These are phyloP conservation scores for Laticauda colubrina DNA, from an alignment of 2,113 vertebrate species.

Conservation along the genomic window DNA sequence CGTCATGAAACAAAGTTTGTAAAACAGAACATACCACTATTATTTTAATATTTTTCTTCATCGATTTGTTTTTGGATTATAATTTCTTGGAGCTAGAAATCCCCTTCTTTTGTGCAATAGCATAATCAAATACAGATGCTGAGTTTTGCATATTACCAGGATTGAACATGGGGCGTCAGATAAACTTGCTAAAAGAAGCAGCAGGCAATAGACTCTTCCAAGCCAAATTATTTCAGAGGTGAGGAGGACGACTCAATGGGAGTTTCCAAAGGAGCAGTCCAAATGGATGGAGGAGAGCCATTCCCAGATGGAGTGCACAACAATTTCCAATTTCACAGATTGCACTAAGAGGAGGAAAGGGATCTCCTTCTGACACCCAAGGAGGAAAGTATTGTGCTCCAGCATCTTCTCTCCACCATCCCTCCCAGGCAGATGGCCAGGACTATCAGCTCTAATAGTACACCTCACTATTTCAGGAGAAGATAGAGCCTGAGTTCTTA, in stretches of 20 bases:
- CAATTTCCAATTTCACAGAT: not conserved
- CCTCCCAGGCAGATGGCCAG: not conserved
- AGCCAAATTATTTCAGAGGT: not conserved
- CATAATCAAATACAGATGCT: not conserved
- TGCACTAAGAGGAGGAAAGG: not conserved
- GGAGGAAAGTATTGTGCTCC: not conserved
- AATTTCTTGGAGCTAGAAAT: not conserved
- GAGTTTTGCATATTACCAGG: not conserved
- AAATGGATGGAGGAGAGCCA: not conserved
- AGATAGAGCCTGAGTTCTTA: not conserved
- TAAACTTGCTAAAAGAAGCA: not conserved
- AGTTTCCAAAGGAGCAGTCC: not conserved
- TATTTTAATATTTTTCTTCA: not conserved
- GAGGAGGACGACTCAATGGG: not conserved
- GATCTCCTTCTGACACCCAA: not conserved
- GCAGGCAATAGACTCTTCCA: not conserved
- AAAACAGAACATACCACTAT: not conserved
- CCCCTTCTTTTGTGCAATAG: not conserved
- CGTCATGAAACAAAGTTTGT: not conserved
- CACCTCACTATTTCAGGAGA: not conserved
- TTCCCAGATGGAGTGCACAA: not conserved
- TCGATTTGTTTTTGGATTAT: not conserved
- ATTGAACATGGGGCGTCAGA: not conserved
- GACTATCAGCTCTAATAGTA: not conserved
- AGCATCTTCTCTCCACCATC: not conserved